A percentile compares a stretch with the other conserved stretches of the same genome.
These are phyloP conservation scores for Tipula helvola DNA, from an alignment of 2,888 invertebrate species.

Conservation along the genomic window DNA sequence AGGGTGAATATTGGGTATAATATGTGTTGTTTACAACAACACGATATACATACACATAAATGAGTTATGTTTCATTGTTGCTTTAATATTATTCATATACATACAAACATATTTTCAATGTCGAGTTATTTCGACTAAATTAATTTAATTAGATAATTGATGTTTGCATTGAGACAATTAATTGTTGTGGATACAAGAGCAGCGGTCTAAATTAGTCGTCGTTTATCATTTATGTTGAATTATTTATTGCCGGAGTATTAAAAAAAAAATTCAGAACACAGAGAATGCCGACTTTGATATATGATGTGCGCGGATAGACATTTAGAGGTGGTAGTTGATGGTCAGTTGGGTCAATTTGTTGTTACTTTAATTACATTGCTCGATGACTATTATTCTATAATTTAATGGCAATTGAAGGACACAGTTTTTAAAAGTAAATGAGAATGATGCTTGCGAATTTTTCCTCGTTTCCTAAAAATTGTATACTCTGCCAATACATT, in stretches of 20 bases:
- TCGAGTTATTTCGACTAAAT: not conserved
- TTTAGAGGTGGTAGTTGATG: not conserved
- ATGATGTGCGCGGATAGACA: not conserved
- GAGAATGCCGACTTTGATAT: not conserved
- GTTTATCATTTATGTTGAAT: not conserved
- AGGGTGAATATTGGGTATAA: not conserved
- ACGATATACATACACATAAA: not conserved
- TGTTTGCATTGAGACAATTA: not conserved
- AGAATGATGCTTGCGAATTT: too few relatives aligned
- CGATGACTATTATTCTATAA: not conserved
- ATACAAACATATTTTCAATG: not conserved
- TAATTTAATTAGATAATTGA: conserved; percentile 4
- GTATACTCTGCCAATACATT: too few relatives aligned
- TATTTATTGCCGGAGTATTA: not conserved
- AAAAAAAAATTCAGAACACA: not conserved
- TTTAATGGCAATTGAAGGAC: not conserved
- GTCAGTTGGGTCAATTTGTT: not conserved
- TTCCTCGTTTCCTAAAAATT: too few relatives aligned
- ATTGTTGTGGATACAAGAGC: not conserved
- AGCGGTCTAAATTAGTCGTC: not conserved
- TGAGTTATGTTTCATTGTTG: not conserved
- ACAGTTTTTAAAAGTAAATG: too few relatives aligned
- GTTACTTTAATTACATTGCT: not conserved
- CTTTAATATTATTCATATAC: not conserved
- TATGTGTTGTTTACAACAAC: too few relatives aligned